Base-by-base conservation (phyloP, 2,888 invertebrate genomes). In the Stenichneumon culpator region DNA sequence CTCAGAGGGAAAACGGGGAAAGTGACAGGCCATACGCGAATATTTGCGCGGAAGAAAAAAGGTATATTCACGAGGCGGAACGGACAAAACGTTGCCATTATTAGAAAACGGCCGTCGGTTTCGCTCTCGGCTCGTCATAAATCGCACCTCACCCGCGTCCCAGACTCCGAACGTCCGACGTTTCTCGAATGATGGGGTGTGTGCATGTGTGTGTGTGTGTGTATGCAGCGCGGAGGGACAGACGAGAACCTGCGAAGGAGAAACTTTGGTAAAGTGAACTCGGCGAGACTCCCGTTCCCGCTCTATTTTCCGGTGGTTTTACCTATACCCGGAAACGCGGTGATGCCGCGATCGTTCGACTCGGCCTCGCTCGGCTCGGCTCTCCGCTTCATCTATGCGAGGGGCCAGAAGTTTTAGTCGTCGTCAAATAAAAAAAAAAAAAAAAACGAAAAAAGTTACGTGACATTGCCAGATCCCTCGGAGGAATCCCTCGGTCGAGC, bases 211-310 rank as follows among this genome's bases (percentile, higher is more conserved):
- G 19, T 44, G 57, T 32, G 63, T 19, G 3, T 44, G 44, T 44
- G 14, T 44, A 14, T 44, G 11, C 57, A 63, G 68, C 32, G 69
- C 32, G 39, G 52, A 50, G 60, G 25, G 25, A 60, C 19, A 9
- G 19, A 52, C 52, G 60, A 60, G 60, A 60, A n/a, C 57, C 22
- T 9, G 57, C 52, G 65, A 39, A 79, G 77, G 82, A 80, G 82
- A 87, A 87, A 85, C 78, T 87, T 87, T 68, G 63, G 63, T 36
- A 86, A 86, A 86, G 87, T 87, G 86, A 87, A 87, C 85, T 87
- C 82, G 50, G 79, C 82, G 82, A 73, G 87, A 85, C 83, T 86
- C 74, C 79, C 67, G 75, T 79, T 81, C 79, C 82, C 79, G 84
- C 72, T 87, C 70, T 84, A 86, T 82, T 84, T 86, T 86, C 80